Evolutionary conservation across 2,113 vertebrate genomes (phyloP), one percentile per base, ranked within the genome.

Genomic region (Lophura nycthemera): DNA sequence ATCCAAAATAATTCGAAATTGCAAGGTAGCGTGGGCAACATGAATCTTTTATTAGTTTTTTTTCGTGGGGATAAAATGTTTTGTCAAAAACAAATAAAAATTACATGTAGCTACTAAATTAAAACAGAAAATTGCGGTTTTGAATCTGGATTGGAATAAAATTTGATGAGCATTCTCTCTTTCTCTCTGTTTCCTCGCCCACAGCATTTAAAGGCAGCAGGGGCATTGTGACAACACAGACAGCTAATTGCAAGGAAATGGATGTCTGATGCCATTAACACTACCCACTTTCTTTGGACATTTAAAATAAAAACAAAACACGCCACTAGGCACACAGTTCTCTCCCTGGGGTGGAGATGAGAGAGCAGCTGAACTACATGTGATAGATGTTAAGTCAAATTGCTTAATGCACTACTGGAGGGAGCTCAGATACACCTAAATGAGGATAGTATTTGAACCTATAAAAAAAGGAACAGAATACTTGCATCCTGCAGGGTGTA

Each of bases 181-280:
- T 85, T 73, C 47, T 70, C 54, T 76, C 60, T 88, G 15, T 21
- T 89, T 94, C 59, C 54, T 95, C 0, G 17, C 90, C 91, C 91
- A 90, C 64, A 92, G 91, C 94, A 91, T 90, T 85, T 82, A 87
- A 93, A 92, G 89, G 82, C 92, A 96, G 94, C 84, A 77, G 89
- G 54, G 45, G 71, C 86, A 78, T 63, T 89, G 84, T 93, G 89
- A 94, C 89, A 96, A 95, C 67, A 85, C 54, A 94, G 91, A 90
- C 94, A 95, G 89, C 94, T 94, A 96, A 96, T 96, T 96, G 91
- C 92, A 80, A 93, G 92, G 89, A 96, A 96, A 96, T 92, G 78
- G 84, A 96, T 93, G 91, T 95, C 91, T 94, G 81, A 94, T 93
- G 92, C 77, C 74, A 84, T 94, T 96, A 93, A 87, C 86, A 79